phyloP scores from a whole-genome alignment of 2,113 vertebrate species.

The Engraulis encrasicolus region DNA sequence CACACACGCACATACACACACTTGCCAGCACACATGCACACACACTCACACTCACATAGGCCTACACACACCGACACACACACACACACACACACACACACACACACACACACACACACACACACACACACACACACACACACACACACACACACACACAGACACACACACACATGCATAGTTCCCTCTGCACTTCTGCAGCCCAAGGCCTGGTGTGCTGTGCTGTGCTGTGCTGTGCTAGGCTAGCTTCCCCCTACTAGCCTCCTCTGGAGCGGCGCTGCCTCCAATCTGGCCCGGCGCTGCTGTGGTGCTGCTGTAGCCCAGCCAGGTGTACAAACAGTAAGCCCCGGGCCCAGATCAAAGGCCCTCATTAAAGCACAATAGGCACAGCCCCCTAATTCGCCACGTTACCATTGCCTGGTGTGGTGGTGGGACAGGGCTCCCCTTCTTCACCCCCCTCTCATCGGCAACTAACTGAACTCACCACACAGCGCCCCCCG shows the following conservation, averaged over 20 bases:
- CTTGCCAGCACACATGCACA: neutral
- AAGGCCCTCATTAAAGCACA: constrained; percentile 79
- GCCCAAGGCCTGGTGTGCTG: neutral
- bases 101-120: constrained; percentile 17
- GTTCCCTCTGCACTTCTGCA: constrained; percentile 16
- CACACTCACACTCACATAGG: neutral
- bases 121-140: neutral
- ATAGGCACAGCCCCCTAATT: constrained; percentile 62
- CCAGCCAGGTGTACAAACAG: constrained; percentile 84
- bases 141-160: constrained; percentile 13
- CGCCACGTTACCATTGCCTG: constrained; percentile 46
- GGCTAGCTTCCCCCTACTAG: constrained; percentile 21
- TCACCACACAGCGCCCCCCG: constrained; percentile 57
- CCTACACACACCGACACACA: neutral
- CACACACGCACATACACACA: neutral
- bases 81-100: constrained; percentile 7
- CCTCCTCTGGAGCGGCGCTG: constrained; percentile 46
- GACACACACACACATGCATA: constrained; percentile 3
- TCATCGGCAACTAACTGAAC: no score
- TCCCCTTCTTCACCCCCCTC: constrained; percentile 25
- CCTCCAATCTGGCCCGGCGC: constrained; percentile 64
- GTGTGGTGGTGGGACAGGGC: no score
- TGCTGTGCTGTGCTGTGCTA: no score
- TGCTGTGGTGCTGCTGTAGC: constrained; percentile 45
- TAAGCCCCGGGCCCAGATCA: constrained; percentile 73